Evolutionary conservation across 1,140 invertebrate species (phyloP).

Genomic region (Pseudobourletiella spinata): DNA sequence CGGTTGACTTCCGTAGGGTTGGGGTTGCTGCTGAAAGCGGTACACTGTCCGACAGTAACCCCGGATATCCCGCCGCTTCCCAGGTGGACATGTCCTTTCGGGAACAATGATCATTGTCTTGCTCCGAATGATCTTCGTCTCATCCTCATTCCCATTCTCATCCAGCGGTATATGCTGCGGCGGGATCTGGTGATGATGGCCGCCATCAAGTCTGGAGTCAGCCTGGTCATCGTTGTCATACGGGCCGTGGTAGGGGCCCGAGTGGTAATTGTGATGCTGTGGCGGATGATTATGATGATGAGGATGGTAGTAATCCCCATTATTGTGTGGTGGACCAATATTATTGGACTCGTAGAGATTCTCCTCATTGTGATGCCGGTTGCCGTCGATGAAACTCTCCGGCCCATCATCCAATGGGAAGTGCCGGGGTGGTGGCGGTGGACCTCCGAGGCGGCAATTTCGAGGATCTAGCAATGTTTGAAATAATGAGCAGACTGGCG

Average conservation of each 20-base stretch:
- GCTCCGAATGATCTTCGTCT: conserved; percentile 22
- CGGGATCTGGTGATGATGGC: not conserved
- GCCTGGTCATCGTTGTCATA: not conserved
- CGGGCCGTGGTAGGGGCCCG: not conserved
- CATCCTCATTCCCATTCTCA: conserved; percentile 13
- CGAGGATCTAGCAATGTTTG: conserved; percentile 23
- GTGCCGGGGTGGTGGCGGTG: not conserved
- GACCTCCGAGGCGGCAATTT: not conserved
- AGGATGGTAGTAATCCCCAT: not conserved
- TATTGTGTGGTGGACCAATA: not conserved
- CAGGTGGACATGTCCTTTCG: conserved; percentile 20
- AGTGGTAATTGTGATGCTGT: not conserved
- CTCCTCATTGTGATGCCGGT: not conserved
- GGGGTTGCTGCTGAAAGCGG: too few relatives aligned
- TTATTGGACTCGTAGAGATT: not conserved
- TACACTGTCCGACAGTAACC: conserved; percentile 27
- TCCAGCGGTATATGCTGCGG: not conserved
- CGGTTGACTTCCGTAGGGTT: conserved; percentile 19
- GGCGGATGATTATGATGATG: too few relatives aligned
- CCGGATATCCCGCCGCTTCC: conserved; percentile 20
- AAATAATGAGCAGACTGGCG: conserved; percentile 24
- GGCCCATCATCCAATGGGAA: not conserved
- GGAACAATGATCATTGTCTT: conserved; percentile 32
- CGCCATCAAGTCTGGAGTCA: not conserved
- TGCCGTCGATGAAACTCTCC: not conserved